These are phyloP conservation scores for Bombus haemorrhoidalis DNA, from an alignment of 1,140 invertebrate genomes.

Conservation along the genomic window DNA sequence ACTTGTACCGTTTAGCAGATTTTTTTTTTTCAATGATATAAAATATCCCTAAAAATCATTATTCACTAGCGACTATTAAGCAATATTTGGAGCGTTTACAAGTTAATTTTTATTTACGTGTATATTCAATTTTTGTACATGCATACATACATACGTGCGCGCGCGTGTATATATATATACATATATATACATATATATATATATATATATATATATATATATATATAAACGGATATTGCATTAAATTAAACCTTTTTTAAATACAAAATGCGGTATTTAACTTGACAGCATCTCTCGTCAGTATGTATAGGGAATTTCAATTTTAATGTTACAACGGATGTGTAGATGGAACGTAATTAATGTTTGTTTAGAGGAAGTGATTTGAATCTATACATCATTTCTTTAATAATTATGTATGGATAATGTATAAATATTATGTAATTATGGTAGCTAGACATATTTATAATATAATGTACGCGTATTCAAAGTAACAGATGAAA, in stretches of 20 bases:
- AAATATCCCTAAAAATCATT: neutral
- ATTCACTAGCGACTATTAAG: neutral
- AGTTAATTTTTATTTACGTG: neutral
- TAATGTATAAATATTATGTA: no score
- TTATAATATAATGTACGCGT: no score
- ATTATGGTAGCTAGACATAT: no score
- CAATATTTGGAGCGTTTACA: neutral
- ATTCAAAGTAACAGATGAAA: no score
- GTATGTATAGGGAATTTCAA: neutral
- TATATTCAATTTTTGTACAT: no score
- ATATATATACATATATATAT: no score
- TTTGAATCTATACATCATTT: neutral
- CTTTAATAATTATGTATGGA: no score
- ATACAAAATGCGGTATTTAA: neutral
- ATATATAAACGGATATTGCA: no score
- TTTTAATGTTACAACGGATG: neutral
- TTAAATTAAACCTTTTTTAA: neutral
- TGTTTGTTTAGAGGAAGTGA: neutral
- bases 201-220: no score
- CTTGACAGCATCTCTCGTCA: neutral
- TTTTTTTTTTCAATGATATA: neutral
- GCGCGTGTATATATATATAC: no score
- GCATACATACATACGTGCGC: fast-evolving
- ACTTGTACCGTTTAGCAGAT: neutral
- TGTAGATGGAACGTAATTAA: neutral